Conservation (phyloP, 1,140 invertebrate species). For the Papilio polyxenes region DNA sequence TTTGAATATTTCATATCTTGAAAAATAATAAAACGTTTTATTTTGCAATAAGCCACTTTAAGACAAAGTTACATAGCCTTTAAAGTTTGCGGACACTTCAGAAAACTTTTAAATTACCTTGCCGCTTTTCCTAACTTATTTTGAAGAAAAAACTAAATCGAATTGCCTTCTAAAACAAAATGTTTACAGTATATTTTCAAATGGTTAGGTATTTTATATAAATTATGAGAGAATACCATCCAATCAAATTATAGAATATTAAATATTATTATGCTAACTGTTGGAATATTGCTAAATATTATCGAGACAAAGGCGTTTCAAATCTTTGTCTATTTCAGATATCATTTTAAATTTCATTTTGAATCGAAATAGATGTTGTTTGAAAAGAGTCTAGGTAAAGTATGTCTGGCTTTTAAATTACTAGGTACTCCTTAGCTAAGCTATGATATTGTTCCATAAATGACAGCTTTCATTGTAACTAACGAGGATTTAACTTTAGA, state of each 20-base stretch:
- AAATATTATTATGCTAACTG: not conserved
- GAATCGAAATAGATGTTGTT: not conserved
- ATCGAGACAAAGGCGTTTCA: not conserved
- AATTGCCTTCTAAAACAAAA: slow-evolving; percentile 27
- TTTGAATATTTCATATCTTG: not conserved
- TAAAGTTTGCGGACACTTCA: slow-evolving; percentile 34
- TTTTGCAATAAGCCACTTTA: slow-evolving; percentile 35
- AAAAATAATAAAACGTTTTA: slow-evolving; percentile 24
- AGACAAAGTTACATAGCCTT: slow-evolving; percentile 32
- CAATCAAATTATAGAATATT: not conserved
- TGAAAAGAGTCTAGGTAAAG: not conserved
- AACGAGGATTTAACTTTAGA: not conserved
- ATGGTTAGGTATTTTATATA: not conserved
- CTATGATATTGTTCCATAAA: not conserved
- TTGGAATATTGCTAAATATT: not conserved
- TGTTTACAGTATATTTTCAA: not conserved
- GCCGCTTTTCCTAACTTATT: slow-evolving; percentile 31
- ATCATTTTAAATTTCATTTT: not conserved
- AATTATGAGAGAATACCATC: not conserved
- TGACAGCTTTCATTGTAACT: not conserved
- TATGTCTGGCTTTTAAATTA: not conserved
- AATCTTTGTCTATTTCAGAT: not conserved
- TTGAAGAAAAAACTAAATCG: slow-evolving; percentile 21
- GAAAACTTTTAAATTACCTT: slow-evolving; percentile 36
- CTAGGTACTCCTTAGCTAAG: not conserved